phyloP scores from a whole-genome alignment of 1,140 invertebrate species.

The Drosophila oshimai region DNA sequence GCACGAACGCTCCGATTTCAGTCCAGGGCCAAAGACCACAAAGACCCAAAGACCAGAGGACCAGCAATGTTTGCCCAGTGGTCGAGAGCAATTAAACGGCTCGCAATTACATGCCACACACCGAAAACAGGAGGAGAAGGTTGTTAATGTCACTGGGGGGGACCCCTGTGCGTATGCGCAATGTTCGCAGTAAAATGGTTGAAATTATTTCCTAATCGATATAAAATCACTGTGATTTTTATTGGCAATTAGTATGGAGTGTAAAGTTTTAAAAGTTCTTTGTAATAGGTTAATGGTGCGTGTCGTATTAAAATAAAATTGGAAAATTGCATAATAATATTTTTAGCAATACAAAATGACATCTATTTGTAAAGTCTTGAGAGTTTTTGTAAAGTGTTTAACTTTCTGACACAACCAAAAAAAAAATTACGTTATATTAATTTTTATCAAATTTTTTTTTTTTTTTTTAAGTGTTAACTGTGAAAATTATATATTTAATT shows the following conservation, averaged over 20 bases:
- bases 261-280: no score
- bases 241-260: neutral
- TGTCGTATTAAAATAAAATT: no score
- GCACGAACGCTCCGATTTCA: constrained; percentile 39
- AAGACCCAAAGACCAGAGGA: neutral
- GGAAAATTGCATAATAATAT: no score
- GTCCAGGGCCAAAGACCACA: neutral
- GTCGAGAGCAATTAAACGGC: constrained; percentile 51
- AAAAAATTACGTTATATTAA: no score
- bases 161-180: constrained; percentile 44
- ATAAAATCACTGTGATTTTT: neutral
- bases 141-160: constrained; percentile 1
- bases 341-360: no score
- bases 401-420: no score
- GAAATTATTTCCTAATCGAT: constrained; percentile 13
- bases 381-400: no score
- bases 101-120: constrained; percentile 50
- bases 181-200: constrained; percentile 7
- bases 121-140: neutral
- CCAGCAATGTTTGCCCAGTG: constrained; percentile 34
- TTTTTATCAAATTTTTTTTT: no score
- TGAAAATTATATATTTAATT: no score
- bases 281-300: no score
- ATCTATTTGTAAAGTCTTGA: no score
- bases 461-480: no score